Evolutionary conservation across 2,113 vertebrate species (phyloP), one percentile per base, ranked within the genome.

Genomic region (Nyctereutes procyonoides): DNA sequence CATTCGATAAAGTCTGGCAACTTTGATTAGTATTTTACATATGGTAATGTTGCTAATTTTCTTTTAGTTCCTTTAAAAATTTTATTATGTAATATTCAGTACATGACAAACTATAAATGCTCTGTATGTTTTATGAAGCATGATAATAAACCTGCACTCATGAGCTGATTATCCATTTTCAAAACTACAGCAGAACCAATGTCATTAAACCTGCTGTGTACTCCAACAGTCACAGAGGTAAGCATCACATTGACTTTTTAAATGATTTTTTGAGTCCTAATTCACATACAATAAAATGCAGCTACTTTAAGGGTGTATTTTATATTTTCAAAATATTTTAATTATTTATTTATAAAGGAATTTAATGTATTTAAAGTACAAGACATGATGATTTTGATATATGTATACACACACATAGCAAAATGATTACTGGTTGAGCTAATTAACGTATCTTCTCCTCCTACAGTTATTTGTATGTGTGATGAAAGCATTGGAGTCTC

Each of bases 1-100:
- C 11, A 80, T 60, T 86, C 12, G 5, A 53, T 71, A 63, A 93
- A 81, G n/a, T 43, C n/a, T 62, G n/a, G 58, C 1, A 73, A 69
- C n/a, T 90, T 91, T 69, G 71, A 74, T 30, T 19, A 76, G 26
- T 20, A 80, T 16, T 67, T 86, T 93, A 86, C 26, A 35, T 79
- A 63, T 53, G 30, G 30, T 63, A 82, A 22, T 32, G 96, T 20
- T 16, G 30, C 30, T 35, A 56, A 55, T 10, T 12, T 22, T 69
- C 60, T 81, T 88, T 94, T 10, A 90, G 14, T 73, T 74, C 8
- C 60, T 87, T 83, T 62, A 88, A 93, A 85, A n/a, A 7, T 90
- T 62, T 81, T 63, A 76, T 86, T 63, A 87, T 88, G 43, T 51
- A 56, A 32, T 83, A 77, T 83, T 93, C 71, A 60, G 76, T 83